A percentile compares a stretch with the other conserved stretches of the same genome.
Evolutionary conservation across 2,888 invertebrate species (phyloP).

Genomic region (Standfussiana lucernea): DNA sequence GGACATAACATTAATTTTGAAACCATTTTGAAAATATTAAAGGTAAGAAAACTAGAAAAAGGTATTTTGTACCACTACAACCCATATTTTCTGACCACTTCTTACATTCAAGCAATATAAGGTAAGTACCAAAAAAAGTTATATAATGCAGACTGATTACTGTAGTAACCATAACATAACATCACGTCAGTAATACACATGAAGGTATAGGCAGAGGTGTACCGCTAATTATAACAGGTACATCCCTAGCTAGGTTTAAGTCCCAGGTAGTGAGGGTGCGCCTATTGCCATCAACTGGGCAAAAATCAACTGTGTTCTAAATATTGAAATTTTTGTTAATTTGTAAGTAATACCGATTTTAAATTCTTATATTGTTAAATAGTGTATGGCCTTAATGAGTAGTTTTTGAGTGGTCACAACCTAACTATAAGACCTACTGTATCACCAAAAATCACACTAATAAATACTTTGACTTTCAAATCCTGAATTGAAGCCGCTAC

Average conservation of each 20-base stretch:
- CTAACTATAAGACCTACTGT: too few relatives aligned
- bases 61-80: background rate
- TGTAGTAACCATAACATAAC: too few relatives aligned
- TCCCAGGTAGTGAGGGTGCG: background rate
- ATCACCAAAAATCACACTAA: too few relatives aligned
- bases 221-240: background rate
- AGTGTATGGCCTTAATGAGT: too few relatives aligned
- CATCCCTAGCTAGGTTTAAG: background rate
- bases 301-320: too few relatives aligned
- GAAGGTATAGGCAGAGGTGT: background rate
- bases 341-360: too few relatives aligned
- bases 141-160: background rate
- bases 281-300: background rate
- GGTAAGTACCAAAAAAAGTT: background rate
- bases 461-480: too few relatives aligned
- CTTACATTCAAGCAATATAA: background rate
- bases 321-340: too few relatives aligned
- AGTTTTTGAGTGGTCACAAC: too few relatives aligned
- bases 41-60: slow-evolving; percentile 39
- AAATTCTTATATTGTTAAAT: too few relatives aligned
- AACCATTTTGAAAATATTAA: slow-evolving; percentile 33
- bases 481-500: background rate
- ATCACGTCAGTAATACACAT: background rate
- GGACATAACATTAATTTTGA: background rate
- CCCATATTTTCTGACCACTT: background rate